phyloP scores from a whole-genome alignment of 2,797 vertebrate genomes.

The Podarcis siculus region DNA sequence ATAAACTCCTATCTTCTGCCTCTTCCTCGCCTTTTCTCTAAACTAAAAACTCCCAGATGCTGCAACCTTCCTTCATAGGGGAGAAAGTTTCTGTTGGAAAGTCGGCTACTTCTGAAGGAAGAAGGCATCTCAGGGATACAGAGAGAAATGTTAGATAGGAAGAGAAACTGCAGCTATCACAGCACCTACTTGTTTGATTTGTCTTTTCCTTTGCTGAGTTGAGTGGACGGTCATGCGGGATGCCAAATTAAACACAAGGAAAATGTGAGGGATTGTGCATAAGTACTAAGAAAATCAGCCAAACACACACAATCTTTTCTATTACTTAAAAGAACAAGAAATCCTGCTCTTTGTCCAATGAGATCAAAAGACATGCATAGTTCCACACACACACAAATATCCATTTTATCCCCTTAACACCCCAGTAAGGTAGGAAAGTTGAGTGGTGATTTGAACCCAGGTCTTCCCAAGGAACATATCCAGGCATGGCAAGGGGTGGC shows the following conservation, averaged over 20 bases:
- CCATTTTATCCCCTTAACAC: background rate
- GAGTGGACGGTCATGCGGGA: background rate
- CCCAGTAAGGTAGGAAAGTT: background rate
- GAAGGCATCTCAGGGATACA: background rate
- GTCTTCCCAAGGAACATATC: background rate
- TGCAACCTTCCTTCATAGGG: too few relatives aligned
- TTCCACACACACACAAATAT: background rate
- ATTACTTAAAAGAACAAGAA: background rate
- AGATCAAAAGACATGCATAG: background rate
- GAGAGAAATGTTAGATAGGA: background rate
- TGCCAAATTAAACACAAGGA: constrained; percentile 23
- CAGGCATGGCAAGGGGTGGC: background rate
- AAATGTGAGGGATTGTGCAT: too few relatives aligned
- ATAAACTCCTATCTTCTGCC: too few relatives aligned
- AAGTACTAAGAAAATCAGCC: background rate
- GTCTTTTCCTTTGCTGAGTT: constrained; percentile 78
- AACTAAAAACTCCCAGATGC: too few relatives aligned
- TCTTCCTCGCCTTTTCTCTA: too few relatives aligned
- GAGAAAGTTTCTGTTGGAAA: too few relatives aligned
- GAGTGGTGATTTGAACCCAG: background rate
- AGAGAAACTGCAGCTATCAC: background rate
- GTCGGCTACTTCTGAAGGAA: too few relatives aligned
- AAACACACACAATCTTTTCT: background rate
- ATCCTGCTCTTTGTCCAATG: background rate
- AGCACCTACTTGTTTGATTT: constrained; percentile 80